Conservation (phyloP, 2,113 vertebrate genomes). For the Passer domesticus region DNA sequence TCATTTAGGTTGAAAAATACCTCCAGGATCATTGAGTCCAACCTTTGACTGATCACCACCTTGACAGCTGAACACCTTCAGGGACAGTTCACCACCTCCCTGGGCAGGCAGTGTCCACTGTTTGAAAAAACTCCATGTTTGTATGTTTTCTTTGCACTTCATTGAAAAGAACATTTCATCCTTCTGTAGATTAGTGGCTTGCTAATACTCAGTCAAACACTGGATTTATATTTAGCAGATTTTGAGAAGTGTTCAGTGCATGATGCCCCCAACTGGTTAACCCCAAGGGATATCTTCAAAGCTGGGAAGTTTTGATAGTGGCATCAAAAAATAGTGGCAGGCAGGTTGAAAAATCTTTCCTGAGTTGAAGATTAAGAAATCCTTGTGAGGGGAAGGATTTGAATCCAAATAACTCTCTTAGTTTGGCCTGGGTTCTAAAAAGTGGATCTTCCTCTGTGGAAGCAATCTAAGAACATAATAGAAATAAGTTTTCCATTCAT, state of each 20-base stretch:
- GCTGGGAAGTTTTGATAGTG: background rate
- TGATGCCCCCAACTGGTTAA: background rate
- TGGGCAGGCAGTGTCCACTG: background rate
- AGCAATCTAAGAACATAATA: background rate
- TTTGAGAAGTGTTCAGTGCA: background rate
- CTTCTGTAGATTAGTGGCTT: background rate
- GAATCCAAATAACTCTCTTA: background rate
- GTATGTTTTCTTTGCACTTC: background rate
- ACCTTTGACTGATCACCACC: background rate
- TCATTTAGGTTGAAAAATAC: background rate
- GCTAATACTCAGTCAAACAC: background rate
- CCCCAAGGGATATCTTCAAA: background rate
- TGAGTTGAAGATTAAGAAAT: background rate
- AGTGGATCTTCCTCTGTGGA: background rate
- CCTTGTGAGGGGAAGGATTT: background rate
- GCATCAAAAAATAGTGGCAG: background rate
- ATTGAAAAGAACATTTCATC: background rate
- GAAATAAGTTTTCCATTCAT: background rate
- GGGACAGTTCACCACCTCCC: background rate
- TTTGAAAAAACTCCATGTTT: background rate
- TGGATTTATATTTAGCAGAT: background rate
- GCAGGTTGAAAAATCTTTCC: background rate
- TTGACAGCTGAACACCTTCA: background rate
- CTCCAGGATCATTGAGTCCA: accelerated
- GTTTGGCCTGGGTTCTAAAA: background rate